Percentiles rank a stretch among this genome's conserved stretches.
Evolutionary conservation across 2,113 vertebrate species (phyloP).

Genomic region (Willisornis vidua): DNA sequence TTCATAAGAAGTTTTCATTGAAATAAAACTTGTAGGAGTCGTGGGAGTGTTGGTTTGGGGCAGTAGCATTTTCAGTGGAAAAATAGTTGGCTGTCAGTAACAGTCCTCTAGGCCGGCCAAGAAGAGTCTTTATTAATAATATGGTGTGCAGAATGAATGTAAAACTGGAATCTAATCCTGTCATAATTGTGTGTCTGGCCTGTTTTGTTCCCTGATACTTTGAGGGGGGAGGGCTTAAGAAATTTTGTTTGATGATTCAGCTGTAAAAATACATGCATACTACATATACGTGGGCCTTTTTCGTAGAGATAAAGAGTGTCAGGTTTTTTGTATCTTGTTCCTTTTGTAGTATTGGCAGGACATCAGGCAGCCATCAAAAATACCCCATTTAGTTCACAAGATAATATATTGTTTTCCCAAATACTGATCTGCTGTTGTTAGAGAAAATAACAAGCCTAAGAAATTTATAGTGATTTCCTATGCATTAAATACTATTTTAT

Average conservation of each 20-base stretch:
- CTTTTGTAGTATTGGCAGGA: not conserved
- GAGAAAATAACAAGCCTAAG: not conserved
- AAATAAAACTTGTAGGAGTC: not conserved
- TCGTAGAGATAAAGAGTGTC: rapidly evolving
- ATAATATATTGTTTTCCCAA: not conserved
- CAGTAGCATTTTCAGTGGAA: not conserved
- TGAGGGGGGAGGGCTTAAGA: not conserved
- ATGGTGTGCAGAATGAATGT: not conserved
- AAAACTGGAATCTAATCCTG: not conserved
- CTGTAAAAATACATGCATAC: not conserved
- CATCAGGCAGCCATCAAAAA: not conserved
- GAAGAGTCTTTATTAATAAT: not conserved
- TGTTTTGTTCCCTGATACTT: not conserved
- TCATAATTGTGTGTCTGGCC: not conserved
- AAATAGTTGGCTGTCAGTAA: not conserved
- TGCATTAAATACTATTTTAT: conserved; percentile 39
- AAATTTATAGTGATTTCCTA: not conserved
- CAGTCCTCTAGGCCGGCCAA: not conserved
- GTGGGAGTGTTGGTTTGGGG: not conserved
- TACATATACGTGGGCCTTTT: not conserved
- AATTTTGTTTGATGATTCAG: not conserved
- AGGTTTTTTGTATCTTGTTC: not conserved
- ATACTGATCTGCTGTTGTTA: not conserved
- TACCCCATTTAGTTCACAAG: not conserved
- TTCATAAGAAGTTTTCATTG: not conserved